Percentiles rank a stretch among this genome's conserved stretches.
Evolutionary conservation across 2,888 invertebrate genomes (phyloP).

Genomic region (Philereme transversata): DNA sequence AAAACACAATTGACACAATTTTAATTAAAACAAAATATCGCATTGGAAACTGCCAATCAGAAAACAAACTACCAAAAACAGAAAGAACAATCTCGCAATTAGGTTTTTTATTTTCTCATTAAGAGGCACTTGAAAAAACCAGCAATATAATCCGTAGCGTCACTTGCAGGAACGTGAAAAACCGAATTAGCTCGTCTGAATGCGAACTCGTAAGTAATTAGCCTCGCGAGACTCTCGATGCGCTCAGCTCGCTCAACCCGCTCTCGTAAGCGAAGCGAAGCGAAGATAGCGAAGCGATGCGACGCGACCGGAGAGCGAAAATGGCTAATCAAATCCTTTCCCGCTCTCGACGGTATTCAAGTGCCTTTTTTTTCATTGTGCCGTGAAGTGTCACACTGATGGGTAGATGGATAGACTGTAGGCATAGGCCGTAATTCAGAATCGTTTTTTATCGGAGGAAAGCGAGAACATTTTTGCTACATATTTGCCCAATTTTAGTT

Average conservation of each 20-base stretch:
- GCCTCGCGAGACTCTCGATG: slow-evolving; percentile 81
- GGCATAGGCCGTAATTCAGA: slow-evolving; percentile 38
- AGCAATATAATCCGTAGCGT: slow-evolving; percentile 40
- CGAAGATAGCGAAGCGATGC: slow-evolving; percentile 76
- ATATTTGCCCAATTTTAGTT: slow-evolving; percentile 16
- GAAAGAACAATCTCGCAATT: slow-evolving; percentile 36
- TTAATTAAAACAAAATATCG: slow-evolving; percentile 3
- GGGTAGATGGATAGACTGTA: slow-evolving; percentile 49
- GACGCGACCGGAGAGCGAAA: slow-evolving; percentile 73
- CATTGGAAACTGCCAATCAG: slow-evolving; percentile 42
- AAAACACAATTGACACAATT: slow-evolving; percentile 17
- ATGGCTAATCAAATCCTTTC: slow-evolving; percentile 83
- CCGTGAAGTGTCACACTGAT: slow-evolving; percentile 73
- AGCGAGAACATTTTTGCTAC: slow-evolving; percentile 23
- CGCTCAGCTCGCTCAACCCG: slow-evolving; percentile 47
- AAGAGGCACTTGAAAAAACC: slow-evolving; percentile 37
- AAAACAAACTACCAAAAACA: slow-evolving; percentile 23
- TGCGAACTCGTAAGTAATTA: slow-evolving; percentile 82
- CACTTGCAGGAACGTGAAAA: slow-evolving; percentile 74
- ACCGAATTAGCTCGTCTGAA: slow-evolving; percentile 79
- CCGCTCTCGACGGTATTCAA: slow-evolving; percentile 73
- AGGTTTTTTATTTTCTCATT: slow-evolving; percentile 34
- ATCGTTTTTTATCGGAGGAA: slow-evolving; percentile 30
- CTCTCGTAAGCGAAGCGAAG: slow-evolving; percentile 76
- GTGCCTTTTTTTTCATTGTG: slow-evolving; percentile 79